Base-by-base conservation (phyloP, 2,888 invertebrate genomes). In the Epinotia demarniana region DNA sequence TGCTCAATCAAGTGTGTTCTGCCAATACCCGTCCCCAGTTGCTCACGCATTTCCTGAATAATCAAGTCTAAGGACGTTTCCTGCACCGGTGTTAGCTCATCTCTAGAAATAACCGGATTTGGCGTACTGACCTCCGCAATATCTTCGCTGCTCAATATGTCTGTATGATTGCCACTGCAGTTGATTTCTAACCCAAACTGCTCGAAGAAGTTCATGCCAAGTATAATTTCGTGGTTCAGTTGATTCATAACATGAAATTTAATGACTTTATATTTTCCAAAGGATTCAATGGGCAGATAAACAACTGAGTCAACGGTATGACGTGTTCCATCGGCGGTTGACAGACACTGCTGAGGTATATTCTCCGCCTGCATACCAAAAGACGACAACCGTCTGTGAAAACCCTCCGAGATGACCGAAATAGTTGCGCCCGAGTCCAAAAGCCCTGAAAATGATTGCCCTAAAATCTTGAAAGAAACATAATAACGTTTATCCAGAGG, bases 121-220 rank as follows among this genome's bases (percentile, higher is more conserved):
- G 12, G 23, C 13, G 55, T 8, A n/a, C 6, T 16, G 18, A 18
- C n/a, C 6, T 60, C 23, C 0, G 3, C 13, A 60, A 46, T 46
- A 12, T 46, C 27, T 12, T 23, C 19, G 19, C 16, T 60, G 23
- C 12, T 23, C 11, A 12, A 60, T 27, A 13, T 60, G 23, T 9
- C 18, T 11, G 23, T 3, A 12, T 23, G 23, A 27, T 23, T 60
- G 11, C 23, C 18, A 23, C 3, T 13, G 12, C 61, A 12, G 3
- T 46, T 46, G 11, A 62, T 39, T 39, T 33, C n/a, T 11, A 62
- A 62, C 1, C 11, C n/a, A 62, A 62, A 62, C 3, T 33, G 39
- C 9, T 62, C 61, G 8, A 16, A 62, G 39, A 62, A 62, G 18
- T n/a, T 62, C 12, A 62, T 62, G 8, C 61, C 61, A 2, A 62